Base-by-base conservation (phyloP, 2,113 vertebrate species). In the Abramis brama region DNA sequence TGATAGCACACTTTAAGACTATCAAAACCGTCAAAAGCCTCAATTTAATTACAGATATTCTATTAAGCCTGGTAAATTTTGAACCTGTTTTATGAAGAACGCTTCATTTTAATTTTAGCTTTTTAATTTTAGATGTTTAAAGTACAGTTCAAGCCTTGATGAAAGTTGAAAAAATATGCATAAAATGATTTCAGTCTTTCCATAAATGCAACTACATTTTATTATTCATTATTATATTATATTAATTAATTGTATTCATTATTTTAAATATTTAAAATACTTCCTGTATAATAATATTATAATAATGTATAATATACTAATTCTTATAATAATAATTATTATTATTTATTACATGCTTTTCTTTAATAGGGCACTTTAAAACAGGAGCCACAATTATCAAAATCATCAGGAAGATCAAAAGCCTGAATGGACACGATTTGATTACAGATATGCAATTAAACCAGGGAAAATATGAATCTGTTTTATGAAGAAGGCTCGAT, bases 401-500 rank as follows among this genome's bases (percentile, higher is more conserved):
- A 79, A 36, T 6, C 77, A 62, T 60, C 13, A 79, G 55, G 30
- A 39, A 60, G 77, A 4, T 60, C 30, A 39, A 43, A 78, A 13
- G 78, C 2, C 55, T 39, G 12, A 43, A 45, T 59, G 11, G 23
- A 3, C 62, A 30, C 9, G 1, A 5, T 19, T 66, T 5, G 11
- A 64, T 81, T 27, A 6, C 45, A 81, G 39, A 81, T 66, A 27
- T 66, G 21, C 15, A 81, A 23, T 50, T 30, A 10, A 47, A 43
- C 60, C 15, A 36, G 30, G 52, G 30, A 19, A 76, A 76, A 27
- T 52, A 62, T n/a, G 55, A 33, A 33, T 76, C 39, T 60, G 6
- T 68, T 80, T 75, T 47, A 68, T 45, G n/a, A 82, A 86, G 66
- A 60, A 68, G 33, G 73, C 73, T 55, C 27, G 25, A 57, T 76